Evolutionary conservation across 2,888 invertebrate species (phyloP).

Genomic region (Pyrrhosoma nymphula): DNA sequence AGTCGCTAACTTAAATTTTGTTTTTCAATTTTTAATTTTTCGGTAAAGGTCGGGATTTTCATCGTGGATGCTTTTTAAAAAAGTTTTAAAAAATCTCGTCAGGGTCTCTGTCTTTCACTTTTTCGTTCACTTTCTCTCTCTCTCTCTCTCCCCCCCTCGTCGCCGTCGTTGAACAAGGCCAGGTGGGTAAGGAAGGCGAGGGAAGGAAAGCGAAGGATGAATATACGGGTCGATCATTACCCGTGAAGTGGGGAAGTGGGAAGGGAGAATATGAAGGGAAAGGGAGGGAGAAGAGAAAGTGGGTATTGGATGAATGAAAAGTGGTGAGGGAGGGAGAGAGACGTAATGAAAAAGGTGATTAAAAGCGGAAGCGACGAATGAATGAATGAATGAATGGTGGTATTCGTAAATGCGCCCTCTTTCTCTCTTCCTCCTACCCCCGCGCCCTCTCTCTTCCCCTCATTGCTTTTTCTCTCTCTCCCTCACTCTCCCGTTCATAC

Average conservation of each 20-base stretch:
- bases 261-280: neutral
- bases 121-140: neutral
- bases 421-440: neutral
- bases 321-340: neutral
- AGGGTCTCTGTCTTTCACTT: neutral
- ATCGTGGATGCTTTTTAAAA: neutral
- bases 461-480: neutral
- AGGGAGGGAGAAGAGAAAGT: neutral
- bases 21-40: neutral
- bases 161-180: neutral
- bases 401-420: conserved; percentile 24
- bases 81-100: neutral
- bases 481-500: neutral
- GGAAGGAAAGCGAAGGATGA: neutral
- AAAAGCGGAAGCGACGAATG: conserved; percentile 30
- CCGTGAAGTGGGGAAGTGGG: neutral
- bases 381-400: neutral
- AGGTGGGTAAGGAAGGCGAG: neutral
- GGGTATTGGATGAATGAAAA: neutral
- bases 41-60: neutral
- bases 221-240: conserved; percentile 32
- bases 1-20: neutral
- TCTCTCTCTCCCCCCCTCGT: neutral
- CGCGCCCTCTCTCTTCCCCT: neutral
- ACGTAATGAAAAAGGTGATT: conserved; percentile 30